phyloP scores from a whole-genome alignment of 2,113 vertebrate species.

The Apistogramma diplotaenia region DNA sequence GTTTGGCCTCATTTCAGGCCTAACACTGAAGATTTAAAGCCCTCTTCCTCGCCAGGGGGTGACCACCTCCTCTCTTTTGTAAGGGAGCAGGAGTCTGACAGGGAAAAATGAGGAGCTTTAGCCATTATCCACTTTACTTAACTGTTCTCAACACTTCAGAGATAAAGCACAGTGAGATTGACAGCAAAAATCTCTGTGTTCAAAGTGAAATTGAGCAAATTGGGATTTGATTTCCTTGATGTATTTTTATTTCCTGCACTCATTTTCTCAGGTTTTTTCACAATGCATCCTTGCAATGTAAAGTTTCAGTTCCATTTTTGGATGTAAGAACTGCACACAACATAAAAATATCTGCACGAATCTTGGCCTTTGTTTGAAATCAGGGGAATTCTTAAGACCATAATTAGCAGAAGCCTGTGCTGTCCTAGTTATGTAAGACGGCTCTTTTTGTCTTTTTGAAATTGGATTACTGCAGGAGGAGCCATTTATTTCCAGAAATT shows the following conservation, averaged over 20 bases:
- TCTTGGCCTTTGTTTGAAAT: constrained; percentile 49
- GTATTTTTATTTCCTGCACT: constrained; percentile 7
- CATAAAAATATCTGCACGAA: constrained; percentile 35
- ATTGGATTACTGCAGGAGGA: constrained; percentile 64
- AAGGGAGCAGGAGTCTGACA: constrained; percentile 30
- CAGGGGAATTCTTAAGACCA: constrained; percentile 38
- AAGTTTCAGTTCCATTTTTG: not conserved
- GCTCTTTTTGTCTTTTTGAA: constrained; percentile 67
- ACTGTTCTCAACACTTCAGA: constrained; percentile 49
- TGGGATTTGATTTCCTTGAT: constrained; percentile 14
- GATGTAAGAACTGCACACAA: not conserved
- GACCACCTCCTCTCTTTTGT: constrained; percentile 36
- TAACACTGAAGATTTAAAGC: constrained; percentile 54
- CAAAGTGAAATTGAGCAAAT: constrained; percentile 51
- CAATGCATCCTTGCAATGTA: not conserved
- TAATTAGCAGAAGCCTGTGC: constrained; percentile 62
- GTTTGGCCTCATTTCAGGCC: constrained; percentile 56
- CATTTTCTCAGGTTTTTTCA: not conserved
- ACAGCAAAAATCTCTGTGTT: constrained; percentile 36
- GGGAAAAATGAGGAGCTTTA: constrained; percentile 47
- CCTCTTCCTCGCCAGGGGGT: not conserved
- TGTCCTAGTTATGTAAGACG: constrained; percentile 65
- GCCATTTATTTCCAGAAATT: constrained; percentile 48
- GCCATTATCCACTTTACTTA: constrained; percentile 45
- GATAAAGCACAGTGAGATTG: constrained; percentile 24